These are phyloP conservation scores for Leptopilina syphax DNA, from an alignment of 2,888 invertebrate genomes.

Conservation along the genomic window DNA sequence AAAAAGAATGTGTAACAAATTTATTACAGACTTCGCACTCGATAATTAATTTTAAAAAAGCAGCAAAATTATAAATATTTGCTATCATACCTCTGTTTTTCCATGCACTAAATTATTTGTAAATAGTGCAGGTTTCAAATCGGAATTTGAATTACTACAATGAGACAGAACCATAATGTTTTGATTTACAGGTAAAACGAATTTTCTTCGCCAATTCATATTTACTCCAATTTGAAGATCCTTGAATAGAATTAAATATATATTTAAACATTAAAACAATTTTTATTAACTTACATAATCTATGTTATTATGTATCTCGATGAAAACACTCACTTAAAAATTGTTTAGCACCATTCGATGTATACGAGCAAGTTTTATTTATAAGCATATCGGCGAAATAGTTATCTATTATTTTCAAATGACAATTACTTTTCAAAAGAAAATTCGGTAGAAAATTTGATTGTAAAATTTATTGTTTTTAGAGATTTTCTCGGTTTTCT, in stretches of 20 bases:
- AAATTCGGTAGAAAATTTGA: no score
- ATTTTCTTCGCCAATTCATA: neutral
- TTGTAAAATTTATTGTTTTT: no score
- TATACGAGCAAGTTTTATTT: neutral
- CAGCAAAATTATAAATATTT: no score
- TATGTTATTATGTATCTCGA: neutral
- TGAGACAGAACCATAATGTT: neutral
- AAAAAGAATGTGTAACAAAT: neutral
- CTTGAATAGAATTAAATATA: neutral
- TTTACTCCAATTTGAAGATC: neutral
- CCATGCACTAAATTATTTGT: neutral
- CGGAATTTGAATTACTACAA: neutral
- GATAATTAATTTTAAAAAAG: no score
- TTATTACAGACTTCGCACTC: no score
- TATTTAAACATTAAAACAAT: neutral
- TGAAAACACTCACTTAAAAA: neutral
- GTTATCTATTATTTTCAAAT: neutral
- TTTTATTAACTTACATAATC: slow-evolving; percentile 8
- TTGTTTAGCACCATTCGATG: neutral
- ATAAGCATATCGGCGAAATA: neutral
- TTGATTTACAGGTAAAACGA: neutral
- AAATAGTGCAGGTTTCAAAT: neutral
- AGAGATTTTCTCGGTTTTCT: no score
- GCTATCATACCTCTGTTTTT: neutral
- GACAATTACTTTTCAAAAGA: no score